phyloP scores from a whole-genome alignment of 2,888 invertebrate species.

The Gastrophysa polygoni region DNA sequence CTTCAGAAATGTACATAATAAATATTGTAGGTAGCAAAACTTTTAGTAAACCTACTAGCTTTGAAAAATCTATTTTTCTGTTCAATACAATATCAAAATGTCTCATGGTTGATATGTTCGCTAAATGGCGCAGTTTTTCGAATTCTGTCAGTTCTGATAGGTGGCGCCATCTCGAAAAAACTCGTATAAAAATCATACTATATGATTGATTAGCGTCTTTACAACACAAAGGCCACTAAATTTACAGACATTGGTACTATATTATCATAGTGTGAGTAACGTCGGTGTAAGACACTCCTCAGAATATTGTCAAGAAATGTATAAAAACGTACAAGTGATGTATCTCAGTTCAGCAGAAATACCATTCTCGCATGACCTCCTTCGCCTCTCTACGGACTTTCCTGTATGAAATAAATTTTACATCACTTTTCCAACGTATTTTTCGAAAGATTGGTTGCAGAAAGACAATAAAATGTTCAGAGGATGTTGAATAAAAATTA shows the following conservation, averaged over 20 bases:
- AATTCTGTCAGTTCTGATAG: constrained; percentile 2
- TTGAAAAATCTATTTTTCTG: constrained; percentile 19
- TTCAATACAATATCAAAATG: constrained; percentile 30
- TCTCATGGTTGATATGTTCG: constrained; percentile 27
- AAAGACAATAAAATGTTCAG: too few relatives aligned
- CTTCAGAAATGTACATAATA: constrained; percentile 27
- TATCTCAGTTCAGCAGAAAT: too few relatives aligned
- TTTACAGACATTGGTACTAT: constrained; percentile 30
- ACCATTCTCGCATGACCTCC: too few relatives aligned
- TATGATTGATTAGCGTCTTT: constrained; percentile 26
- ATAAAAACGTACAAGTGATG: constrained; percentile 1
- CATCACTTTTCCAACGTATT: too few relatives aligned
- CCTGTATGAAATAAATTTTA: too few relatives aligned
- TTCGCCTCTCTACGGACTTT: too few relatives aligned
- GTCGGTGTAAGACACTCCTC: constrained; percentile 10
- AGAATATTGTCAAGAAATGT: constrained; percentile 1
- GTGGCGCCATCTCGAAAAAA: constrained; percentile 22
- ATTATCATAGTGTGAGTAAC: constrained; percentile 17
- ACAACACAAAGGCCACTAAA: constrained; percentile 31
- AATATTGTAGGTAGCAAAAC: constrained; percentile 26
- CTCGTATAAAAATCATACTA: constrained; percentile 27
- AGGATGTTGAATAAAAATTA: too few relatives aligned
- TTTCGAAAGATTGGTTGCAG: too few relatives aligned
- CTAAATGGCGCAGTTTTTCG: constrained; percentile 11
- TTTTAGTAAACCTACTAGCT: constrained; percentile 9